Evolutionary conservation across 92 coral and sea anemone species (phyloP).

Genomic region (Epizoanthus ramosus): DNA sequence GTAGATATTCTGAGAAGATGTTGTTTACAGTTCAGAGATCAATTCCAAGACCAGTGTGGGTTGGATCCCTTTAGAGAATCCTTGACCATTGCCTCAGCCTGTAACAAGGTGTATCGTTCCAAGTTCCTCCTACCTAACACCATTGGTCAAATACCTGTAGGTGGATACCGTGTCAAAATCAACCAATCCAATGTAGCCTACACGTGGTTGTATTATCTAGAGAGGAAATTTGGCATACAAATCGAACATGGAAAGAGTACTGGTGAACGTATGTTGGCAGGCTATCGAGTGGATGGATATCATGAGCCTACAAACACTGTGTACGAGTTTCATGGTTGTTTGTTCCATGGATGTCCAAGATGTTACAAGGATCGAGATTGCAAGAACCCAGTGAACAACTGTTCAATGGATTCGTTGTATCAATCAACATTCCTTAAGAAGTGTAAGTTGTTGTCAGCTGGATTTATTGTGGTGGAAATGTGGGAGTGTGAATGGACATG

Average conservation of each 20-base stretch:
- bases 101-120: too few relatives aligned
- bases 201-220: not conserved
- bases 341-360: not conserved
- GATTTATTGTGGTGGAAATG: not conserved
- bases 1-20: too few relatives aligned
- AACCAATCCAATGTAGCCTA: constrained; percentile 1
- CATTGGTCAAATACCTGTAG: too few relatives aligned
- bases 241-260: not conserved
- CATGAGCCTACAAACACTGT: not conserved
- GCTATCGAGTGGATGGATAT: not conserved
- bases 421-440: not conserved
- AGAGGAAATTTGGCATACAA: not conserved
- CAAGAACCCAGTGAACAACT: too few relatives aligned
- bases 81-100: too few relatives aligned
- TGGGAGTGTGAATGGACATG: constrained; percentile 21
- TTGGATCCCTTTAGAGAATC: not conserved
- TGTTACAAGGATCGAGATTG: not conserved
- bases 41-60: too few relatives aligned
- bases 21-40: too few relatives aligned
- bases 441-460: too few relatives aligned
- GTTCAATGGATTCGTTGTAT: not conserved
- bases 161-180: not conserved
- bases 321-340: constrained; percentile 1
- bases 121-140: too few relatives aligned
- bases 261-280: not conserved